Evolutionary conservation across 2,888 invertebrate genomes (phyloP).

Genomic region (Seira sanloemensis): DNA sequence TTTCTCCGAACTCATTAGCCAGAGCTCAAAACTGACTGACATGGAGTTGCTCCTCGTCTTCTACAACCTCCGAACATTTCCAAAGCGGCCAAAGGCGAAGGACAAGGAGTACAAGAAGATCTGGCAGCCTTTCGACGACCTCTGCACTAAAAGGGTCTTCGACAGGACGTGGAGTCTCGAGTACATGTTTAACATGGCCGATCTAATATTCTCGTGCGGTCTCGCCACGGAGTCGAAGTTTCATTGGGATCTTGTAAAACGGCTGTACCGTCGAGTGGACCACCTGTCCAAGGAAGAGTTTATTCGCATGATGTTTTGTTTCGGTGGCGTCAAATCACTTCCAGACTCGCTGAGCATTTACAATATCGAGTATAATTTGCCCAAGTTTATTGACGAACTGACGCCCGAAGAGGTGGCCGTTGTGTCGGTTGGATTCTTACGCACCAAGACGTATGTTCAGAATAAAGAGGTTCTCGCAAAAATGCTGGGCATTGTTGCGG

Average conservation of each 20-base stretch:
- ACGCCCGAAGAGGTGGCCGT: slow-evolving; percentile 83
- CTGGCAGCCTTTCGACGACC: slow-evolving; percentile 83
- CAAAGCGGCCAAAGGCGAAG: slow-evolving; percentile 78
- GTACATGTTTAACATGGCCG: slow-evolving; percentile 79
- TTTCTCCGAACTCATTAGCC: slow-evolving; percentile 37
- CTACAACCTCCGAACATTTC: slow-evolving; percentile 73
- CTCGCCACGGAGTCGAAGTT: slow-evolving; percentile 75
- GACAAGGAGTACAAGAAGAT: slow-evolving; percentile 81
- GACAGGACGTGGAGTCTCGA: slow-evolving; percentile 72
- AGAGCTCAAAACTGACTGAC: slow-evolving; percentile 44
- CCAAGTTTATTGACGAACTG: slow-evolving; percentile 78
- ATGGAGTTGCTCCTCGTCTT: slow-evolving; percentile 44
- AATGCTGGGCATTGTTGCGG: slow-evolving; percentile 78
- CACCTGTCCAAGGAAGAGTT: slow-evolving; percentile 80
- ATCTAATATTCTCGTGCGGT: slow-evolving; percentile 80
- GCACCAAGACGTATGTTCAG: slow-evolving; percentile 82
- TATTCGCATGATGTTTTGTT: slow-evolving; percentile 82
- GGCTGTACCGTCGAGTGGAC: slow-evolving; percentile 79
- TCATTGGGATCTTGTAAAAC: slow-evolving; percentile 78
- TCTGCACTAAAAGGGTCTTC: slow-evolving; percentile 78
- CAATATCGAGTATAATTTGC: slow-evolving; percentile 81
- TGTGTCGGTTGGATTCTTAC: slow-evolving; percentile 87
- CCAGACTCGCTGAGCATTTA: slow-evolving; percentile 80
- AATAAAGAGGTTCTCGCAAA: slow-evolving; percentile 77
- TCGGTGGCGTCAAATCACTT: slow-evolving; percentile 79